Base-by-base conservation (phyloP, 2,113 vertebrate genomes). In the Triplophysa siluroides region DNA sequence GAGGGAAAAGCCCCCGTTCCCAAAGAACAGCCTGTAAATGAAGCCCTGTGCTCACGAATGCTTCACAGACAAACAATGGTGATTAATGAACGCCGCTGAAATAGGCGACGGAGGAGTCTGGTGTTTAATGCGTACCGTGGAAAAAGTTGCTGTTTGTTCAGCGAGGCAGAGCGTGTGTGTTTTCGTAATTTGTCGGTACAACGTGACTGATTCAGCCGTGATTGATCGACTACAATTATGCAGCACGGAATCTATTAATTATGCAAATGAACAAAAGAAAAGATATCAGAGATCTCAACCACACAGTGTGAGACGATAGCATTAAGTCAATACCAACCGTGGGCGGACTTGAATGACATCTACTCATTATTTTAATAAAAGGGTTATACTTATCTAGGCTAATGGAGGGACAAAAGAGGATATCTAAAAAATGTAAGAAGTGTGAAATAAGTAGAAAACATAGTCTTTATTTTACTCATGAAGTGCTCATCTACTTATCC, bases 1-100 rank as follows among this genome's bases (percentile, higher is more conserved):
- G 21, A n/a, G 41, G 38, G 62, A 60, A 33, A 45, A 67, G 62
- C 64, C 69, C 14, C 38, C 6, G 18, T 13, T 66, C 11, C 54
- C 68, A 67, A 70, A 78, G 50, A 47, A 70, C 52, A 19, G 45
- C 21, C 45, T 41, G 26, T 70, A 65, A 82, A 78, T 66, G 50
- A 72, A 63, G 64, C 62, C 63, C 74, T 24, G 26, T 68, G 41
- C 74, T 56, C 52, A 18, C 67, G 73, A 83, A 63, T 41, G 68
- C 60, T 56, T 66, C 33, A 60, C 52, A 83, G 76, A 78, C 70
- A 81, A 76, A 83, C 45, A 73, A 16, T 68, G 26, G 43, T 9
- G 43, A 63, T 78, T 82, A 61, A 82, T 83, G 52, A 77, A 38
- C 78, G 52, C 38, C 18, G 12, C 68, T 16, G 21, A 60, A 77